Evolutionary conservation across 2,113 vertebrate genomes (phyloP).

Genomic region (Nycticryphes semicollaris): DNA sequence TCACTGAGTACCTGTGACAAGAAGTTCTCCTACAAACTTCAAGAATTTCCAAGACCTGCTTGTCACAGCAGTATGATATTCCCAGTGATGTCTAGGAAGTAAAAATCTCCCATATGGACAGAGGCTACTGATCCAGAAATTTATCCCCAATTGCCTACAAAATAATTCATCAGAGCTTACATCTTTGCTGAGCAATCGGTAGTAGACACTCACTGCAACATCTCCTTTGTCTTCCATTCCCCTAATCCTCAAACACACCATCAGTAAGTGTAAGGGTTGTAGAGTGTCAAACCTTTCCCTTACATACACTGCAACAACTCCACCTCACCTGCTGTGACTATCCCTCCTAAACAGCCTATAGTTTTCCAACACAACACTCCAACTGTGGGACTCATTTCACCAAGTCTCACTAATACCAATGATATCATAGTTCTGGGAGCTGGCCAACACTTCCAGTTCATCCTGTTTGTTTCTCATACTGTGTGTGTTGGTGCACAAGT

Average conservation of each 20-base stretch:
- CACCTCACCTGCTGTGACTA: not conserved
- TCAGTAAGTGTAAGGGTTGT: not conserved
- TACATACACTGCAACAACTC: not conserved
- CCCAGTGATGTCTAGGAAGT: not conserved
- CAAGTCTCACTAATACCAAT: not conserved
- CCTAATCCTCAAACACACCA: not conserved
- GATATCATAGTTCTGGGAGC: not conserved
- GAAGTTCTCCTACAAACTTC: not conserved
- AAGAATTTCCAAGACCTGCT: not conserved
- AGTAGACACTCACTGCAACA: not conserved
- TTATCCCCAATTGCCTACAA: not conserved
- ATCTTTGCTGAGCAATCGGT: not conserved
- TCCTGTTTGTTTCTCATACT: not conserved
- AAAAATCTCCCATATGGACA: not conserved
- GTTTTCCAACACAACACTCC: not conserved
- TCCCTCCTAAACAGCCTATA: not conserved
- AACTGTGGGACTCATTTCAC: not conserved
- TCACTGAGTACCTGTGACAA: not conserved
- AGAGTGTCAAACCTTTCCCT: not conserved
- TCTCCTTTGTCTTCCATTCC: not conserved
- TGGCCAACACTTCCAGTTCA: not conserved
- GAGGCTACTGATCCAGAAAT: not conserved
- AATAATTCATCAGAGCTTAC: not conserved
- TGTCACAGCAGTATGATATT: not conserved
- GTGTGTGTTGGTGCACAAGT: accelerated